Percentiles rank a stretch among this genome's conserved stretches.
Evolutionary conservation across 2,797 vertebrate species (phyloP).

Genomic region (Clamator glandarius): DNA sequence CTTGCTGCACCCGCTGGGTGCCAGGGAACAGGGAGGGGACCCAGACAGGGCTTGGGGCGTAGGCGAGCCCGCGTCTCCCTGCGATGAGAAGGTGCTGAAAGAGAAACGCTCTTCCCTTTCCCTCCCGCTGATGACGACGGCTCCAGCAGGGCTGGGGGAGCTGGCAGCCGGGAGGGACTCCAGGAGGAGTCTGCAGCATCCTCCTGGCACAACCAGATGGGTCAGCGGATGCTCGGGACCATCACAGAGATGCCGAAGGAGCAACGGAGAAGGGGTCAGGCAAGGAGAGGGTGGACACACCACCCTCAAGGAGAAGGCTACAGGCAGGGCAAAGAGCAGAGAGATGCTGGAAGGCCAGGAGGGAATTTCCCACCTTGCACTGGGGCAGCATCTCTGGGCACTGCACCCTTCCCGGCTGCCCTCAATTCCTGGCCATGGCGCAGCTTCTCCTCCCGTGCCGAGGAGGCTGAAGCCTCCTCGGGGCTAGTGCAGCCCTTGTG

Average conservation of each 20-base stretch:
- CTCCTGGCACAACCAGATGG: fast-evolving
- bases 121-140: background rate
- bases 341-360: background rate
- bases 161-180: background rate
- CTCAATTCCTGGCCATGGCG: fast-evolving
- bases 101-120: background rate
- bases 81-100: conserved; percentile 64
- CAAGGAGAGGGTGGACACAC: fast-evolving
- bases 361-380: conserved; percentile 50
- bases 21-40: conserved; percentile 64
- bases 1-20: conserved; percentile 11
- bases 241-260: fast-evolving
- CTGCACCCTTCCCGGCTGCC: background rate
- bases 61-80: conserved; percentile 31
- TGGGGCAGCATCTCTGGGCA: background rate
- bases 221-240: background rate
- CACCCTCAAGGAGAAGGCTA: fast-evolving
- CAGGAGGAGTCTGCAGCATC: fast-evolving
- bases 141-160: background rate
- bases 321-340: background rate
- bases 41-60: conserved; percentile 50
- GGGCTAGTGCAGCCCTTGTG: fast-evolving
- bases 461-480: fast-evolving
- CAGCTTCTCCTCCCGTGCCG: background rate
- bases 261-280: background rate